Conservation (phyloP, 2,888 invertebrate species). For the Thecocarcelia acutangulata region DNA sequence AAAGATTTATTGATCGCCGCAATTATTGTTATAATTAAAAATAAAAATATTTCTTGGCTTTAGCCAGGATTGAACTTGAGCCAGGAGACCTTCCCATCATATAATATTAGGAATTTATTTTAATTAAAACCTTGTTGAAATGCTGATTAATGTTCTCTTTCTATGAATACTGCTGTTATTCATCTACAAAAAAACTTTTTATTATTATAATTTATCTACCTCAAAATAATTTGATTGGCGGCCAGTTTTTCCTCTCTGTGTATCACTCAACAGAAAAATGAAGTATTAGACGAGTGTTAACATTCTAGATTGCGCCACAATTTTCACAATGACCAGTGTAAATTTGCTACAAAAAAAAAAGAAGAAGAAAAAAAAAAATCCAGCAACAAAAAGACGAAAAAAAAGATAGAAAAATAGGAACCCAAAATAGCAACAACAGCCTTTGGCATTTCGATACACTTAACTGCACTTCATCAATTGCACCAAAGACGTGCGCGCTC, state of each 20-base stretch:
- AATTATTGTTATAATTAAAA: too few relatives aligned
- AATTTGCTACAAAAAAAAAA: constrained; percentile 40
- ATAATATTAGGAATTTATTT: too few relatives aligned
- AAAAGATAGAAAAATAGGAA: constrained; percentile 27
- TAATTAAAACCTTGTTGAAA: too few relatives aligned
- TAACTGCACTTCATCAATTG: constrained; percentile 70
- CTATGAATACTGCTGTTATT: too few relatives aligned
- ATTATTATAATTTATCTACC: too few relatives aligned
- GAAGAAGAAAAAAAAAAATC: constrained; percentile 30
- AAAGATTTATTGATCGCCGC: too few relatives aligned
- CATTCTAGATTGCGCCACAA: constrained; percentile 69
- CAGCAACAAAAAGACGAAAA: constrained; percentile 6
- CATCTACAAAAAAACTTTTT: too few relatives aligned
- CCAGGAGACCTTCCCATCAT: too few relatives aligned
- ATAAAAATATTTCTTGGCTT: too few relatives aligned
- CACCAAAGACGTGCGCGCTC: constrained; percentile 50
- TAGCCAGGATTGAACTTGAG: too few relatives aligned
- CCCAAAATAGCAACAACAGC: constrained; percentile 47
- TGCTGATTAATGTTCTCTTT: too few relatives aligned
- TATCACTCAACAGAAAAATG: constrained; percentile 40
- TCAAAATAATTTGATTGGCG: too few relatives aligned
- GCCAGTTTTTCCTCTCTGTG: constrained; percentile 32
- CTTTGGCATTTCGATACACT: constrained; percentile 70
- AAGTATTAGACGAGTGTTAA: constrained; percentile 67
- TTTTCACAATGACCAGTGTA: constrained; percentile 68